Conservation (phyloP, 37 sponge, comb jelly and placozoan species). For the Spongilla lacustris region DNA sequence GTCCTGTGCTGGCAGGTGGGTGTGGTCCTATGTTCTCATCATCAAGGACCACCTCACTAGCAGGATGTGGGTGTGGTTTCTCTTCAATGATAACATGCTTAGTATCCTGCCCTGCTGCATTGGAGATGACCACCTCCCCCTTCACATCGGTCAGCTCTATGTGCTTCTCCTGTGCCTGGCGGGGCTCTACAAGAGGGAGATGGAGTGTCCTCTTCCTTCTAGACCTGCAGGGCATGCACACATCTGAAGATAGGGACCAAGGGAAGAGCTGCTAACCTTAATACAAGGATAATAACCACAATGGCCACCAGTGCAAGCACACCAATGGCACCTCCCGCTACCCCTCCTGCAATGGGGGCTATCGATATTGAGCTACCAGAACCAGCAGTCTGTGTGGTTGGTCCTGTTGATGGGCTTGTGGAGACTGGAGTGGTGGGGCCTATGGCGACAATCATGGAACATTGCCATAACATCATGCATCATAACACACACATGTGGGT, state of each 20-base stretch:
- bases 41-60: background rate
- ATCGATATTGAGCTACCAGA: background rate
- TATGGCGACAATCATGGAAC: background rate
- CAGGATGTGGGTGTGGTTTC: background rate
- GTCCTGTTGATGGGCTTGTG: background rate
- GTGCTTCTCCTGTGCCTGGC: background rate
- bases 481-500: too few relatives aligned
- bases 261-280: background rate
- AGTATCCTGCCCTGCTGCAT: background rate
- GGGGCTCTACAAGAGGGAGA: background rate
- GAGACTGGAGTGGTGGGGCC: background rate
- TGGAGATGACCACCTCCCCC: background rate
- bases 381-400: background rate
- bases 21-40: background rate
- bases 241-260: background rate
- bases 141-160: background rate
- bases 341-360: background rate
- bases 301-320: background rate
- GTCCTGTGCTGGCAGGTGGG: background rate
- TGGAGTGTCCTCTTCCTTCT: background rate
- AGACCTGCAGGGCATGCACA: background rate
- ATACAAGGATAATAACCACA: background rate
- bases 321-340: background rate
- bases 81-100: background rate
- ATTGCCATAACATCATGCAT: background rate